Conservation (phyloP, 30 jellyfish, hydroid and myxozoan genomes). For the Aurelia sp. region DNA sequence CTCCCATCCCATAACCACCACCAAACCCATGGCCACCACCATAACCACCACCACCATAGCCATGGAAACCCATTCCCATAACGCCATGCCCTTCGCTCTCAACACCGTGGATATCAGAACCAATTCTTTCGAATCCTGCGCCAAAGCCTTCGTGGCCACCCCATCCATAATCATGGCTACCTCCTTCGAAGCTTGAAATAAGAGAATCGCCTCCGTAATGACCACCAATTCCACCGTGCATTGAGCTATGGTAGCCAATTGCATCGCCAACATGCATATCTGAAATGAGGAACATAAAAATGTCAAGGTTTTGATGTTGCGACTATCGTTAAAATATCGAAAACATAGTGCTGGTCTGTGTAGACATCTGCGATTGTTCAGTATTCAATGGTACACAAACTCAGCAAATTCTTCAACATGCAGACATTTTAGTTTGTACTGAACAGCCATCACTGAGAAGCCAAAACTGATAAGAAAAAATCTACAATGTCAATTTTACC, state of each 20-base stretch:
- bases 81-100: slow-evolving; percentile 5
- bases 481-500: too few relatives aligned
- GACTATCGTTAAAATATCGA: too few relatives aligned
- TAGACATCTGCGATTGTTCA: too few relatives aligned
- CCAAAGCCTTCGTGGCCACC: slow-evolving; percentile 24
- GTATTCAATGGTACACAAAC: too few relatives aligned
- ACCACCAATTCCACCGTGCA: slow-evolving; percentile 59
- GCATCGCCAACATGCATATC: slow-evolving; percentile 48
- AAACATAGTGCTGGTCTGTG: too few relatives aligned
- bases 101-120: slow-evolving; percentile 41
- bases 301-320: background rate
- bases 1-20: slow-evolving; percentile 43
- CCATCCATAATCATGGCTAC: slow-evolving; percentile 54
- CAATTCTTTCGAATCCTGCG: slow-evolving; percentile 32
- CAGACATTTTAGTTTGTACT: too few relatives aligned
- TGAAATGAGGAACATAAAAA: background rate
- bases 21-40: slow-evolving; percentile 64
- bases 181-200: slow-evolving; percentile 53
- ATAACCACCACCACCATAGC: slow-evolving; percentile 52
- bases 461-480: too few relatives aligned
- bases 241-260: slow-evolving; percentile 36
- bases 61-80: slow-evolving; percentile 42
- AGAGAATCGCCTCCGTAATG: slow-evolving; percentile 35
- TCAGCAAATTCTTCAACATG: too few relatives aligned
- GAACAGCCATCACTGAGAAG: too few relatives aligned